These are phyloP conservation scores for Drosophila neocordata DNA, from an alignment of 1,140 invertebrate genomes.

Conservation along the genomic window DNA sequence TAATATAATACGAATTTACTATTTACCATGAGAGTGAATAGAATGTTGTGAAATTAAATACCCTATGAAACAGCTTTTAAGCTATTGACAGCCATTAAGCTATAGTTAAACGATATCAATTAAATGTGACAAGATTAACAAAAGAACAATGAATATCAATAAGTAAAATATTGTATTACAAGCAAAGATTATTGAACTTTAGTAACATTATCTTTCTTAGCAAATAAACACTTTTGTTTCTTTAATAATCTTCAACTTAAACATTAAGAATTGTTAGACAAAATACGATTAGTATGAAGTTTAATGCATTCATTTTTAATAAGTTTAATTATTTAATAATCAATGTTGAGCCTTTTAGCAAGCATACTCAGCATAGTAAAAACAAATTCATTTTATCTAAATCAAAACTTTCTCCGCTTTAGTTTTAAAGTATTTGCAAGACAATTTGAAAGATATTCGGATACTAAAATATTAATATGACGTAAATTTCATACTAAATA, in stretches of 20 bases:
- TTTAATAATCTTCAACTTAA: no score
- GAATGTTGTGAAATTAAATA: neutral
- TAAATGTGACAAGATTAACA: neutral
- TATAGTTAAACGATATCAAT: slow-evolving; percentile 2
- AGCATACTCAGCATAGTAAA: no score
- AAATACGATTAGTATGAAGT: no score
- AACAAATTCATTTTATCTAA: no score
- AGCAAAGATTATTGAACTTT: no score
- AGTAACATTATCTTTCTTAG: neutral
- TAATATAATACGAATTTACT: slow-evolving; percentile 4
- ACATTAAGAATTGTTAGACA: no score
- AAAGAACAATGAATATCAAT: slow-evolving; percentile 1
- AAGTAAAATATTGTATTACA: neutral
- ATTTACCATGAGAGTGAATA: neutral
- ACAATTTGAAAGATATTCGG: neutral
- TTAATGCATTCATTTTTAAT: no score
- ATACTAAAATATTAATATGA: slow-evolving; percentile 1
- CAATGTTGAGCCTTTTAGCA: no score
- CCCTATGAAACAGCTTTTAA: neutral
- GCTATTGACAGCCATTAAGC: slow-evolving; percentile 1
- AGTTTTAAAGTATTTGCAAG: neutral
- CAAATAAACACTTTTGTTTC: no score
- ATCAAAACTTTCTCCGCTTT: neutral
- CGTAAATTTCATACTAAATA: slow-evolving; percentile 14
- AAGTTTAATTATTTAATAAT: no score